Conservation (phyloP, 2,113 vertebrate genomes). For the Atherinomorus stipes region DNA sequence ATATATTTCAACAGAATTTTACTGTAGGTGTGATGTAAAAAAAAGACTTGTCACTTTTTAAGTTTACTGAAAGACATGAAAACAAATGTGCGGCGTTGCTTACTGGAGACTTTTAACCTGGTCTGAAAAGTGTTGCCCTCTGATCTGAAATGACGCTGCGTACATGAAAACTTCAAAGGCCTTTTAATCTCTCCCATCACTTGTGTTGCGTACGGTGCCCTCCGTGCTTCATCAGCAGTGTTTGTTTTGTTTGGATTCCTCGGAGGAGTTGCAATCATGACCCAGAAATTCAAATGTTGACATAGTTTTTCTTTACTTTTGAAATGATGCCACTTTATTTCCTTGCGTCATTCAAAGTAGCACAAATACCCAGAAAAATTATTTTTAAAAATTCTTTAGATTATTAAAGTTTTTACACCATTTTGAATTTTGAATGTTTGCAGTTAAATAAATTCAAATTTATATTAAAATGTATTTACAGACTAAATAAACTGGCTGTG, state of each 20-base stretch:
- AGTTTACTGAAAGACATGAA: not conserved
- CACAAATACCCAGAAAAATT: too few species aligned
- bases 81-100: not conserved
- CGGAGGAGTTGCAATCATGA: not conserved
- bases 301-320: not conserved
- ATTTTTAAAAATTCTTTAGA: too few species aligned
- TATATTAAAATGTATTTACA: too few species aligned
- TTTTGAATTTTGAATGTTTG: too few species aligned
- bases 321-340: not conserved
- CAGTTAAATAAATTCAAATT: too few species aligned
- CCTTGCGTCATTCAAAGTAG: not conserved
- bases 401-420: too few species aligned
- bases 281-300: not conserved
- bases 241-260: constrained; percentile 36
- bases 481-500: too few species aligned
- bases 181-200: constrained; percentile 31
- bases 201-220: not conserved
- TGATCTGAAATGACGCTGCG: constrained; percentile 32
- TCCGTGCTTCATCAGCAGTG: constrained; percentile 14
- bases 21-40: too few species aligned
- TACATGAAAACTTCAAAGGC: constrained; percentile 44
- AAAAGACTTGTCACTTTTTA: not conserved
- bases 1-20: not conserved
- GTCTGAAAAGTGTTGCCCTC: not conserved
- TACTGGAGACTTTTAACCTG: not conserved